These are phyloP conservation scores for Chelon labrosus DNA, from an alignment of 2,797 vertebrate species.

Conservation along the genomic window DNA sequence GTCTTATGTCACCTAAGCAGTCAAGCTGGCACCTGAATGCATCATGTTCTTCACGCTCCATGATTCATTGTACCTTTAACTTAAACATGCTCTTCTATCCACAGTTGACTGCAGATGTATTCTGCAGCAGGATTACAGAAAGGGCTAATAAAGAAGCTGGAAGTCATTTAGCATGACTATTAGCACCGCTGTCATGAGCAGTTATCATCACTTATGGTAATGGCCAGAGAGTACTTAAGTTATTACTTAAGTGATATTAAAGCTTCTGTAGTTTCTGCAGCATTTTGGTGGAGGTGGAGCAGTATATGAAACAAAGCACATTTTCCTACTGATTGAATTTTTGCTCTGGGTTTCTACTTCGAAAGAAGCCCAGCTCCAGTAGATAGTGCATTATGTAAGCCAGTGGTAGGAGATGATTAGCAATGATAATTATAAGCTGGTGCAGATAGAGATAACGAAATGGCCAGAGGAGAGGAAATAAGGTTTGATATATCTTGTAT, in stretches of 20 bases:
- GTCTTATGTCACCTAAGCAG: neutral
- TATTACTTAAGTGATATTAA: neutral
- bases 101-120: neutral
- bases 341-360: slow-evolving; percentile 5
- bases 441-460: slow-evolving; percentile 12
- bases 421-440: slow-evolving; percentile 40
- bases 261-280: neutral
- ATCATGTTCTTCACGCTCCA: neutral
- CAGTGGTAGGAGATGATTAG: slow-evolving; percentile 46
- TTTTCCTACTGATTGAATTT: slow-evolving; percentile 16
- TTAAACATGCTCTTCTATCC: neutral
- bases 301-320: neutral
- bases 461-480: slow-evolving; percentile 17
- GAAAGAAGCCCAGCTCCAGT: slow-evolving; percentile 32
- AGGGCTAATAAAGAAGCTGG: neutral
- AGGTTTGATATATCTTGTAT: slow-evolving; percentile 14
- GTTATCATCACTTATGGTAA: neutral
- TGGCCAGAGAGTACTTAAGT: neutral
- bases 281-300: neutral
- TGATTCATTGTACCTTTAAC: slow-evolving; percentile 1
- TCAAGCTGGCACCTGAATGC: neutral
- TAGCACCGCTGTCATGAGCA: neutral
- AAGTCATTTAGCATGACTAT: neutral
- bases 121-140: neutral
- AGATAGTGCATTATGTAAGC: slow-evolving; percentile 48